Percentiles rank a stretch among this genome's conserved stretches.
phyloP scores from a whole-genome alignment of 2,113 vertebrate genomes.

The Cinclus cinclus region DNA sequence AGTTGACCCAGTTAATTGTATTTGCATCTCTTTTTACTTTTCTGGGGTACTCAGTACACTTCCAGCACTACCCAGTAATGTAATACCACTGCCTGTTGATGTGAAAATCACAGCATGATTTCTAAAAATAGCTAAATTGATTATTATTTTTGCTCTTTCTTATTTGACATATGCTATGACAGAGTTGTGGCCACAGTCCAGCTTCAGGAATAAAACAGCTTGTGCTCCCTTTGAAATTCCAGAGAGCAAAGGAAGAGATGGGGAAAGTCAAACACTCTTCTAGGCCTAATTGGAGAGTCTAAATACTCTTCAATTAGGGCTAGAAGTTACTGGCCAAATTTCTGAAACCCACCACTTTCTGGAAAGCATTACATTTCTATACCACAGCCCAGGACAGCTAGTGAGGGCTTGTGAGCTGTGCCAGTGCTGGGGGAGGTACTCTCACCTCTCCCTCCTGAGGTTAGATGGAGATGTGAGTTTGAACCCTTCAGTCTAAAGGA shows the following conservation, averaged over 20 bases:
- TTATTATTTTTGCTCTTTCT: neutral
- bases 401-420: neutral
- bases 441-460: neutral
- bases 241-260: neutral
- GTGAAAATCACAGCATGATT: neutral
- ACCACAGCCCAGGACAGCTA: neutral
- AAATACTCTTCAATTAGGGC: neutral
- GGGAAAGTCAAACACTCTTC: neutral
- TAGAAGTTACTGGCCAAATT: neutral
- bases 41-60: neutral
- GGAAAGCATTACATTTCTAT: neutral
- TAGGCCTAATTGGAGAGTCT: neutral
- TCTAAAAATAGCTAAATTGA: neutral
- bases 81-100: neutral
- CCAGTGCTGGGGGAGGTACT: neutral
- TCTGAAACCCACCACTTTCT: neutral
- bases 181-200: neutral
- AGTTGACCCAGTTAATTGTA: neutral
- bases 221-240: neutral
- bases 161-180: neutral
- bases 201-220: neutral
- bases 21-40: neutral
- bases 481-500: neutral
- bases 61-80: neutral
- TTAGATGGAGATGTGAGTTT: neutral